phyloP scores from a whole-genome alignment of 2,113 vertebrate species.

The Rhabdornis inornatus region DNA sequence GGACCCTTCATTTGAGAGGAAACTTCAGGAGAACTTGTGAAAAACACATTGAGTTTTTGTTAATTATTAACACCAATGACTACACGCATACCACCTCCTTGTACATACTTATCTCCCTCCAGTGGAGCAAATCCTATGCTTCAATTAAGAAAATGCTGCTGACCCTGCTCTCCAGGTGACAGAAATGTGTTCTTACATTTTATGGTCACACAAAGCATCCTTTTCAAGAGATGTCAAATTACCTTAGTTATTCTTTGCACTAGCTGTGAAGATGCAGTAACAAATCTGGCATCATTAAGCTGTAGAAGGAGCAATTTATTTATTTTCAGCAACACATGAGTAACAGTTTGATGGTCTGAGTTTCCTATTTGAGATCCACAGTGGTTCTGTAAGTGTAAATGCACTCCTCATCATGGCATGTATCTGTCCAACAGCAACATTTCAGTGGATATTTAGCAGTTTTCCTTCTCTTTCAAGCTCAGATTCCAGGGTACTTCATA shows the following conservation, averaged over 20 bases:
- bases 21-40: neutral
- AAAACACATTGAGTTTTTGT: neutral
- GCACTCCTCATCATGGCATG: neutral
- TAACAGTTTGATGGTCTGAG: neutral
- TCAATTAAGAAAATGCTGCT: neutral
- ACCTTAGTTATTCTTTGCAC: neutral
- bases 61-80: neutral
- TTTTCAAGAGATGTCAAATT: neutral
- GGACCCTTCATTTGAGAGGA: neutral
- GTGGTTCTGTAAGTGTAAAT: fast-evolving
- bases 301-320: neutral
- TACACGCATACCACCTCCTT: neutral
- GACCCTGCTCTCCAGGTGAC: neutral
- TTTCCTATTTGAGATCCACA: neutral
- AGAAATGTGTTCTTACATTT: neutral
- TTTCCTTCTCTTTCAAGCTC: neutral
- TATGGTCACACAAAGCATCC: neutral
- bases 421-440: neutral
- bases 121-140: neutral
- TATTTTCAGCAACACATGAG: neutral
- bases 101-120: neutral
- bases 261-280: neutral
- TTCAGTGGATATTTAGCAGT: neutral
- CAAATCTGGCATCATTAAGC: neutral
- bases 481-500: neutral